phyloP scores from a whole-genome alignment of 2,797 vertebrate species.

The Australoheros facetus region DNA sequence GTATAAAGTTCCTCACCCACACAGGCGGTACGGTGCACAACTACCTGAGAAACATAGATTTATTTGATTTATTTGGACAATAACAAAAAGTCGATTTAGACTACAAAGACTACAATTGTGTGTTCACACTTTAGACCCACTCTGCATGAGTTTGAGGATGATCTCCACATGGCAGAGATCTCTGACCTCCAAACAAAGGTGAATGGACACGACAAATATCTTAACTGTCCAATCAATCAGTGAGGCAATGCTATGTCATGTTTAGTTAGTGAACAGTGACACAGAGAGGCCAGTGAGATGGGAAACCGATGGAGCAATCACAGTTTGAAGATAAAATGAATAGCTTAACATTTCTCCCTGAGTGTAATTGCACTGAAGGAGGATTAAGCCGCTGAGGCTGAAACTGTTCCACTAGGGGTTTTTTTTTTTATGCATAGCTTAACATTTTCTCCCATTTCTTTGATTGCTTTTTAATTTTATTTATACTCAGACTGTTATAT shows the following conservation, averaged over 20 bases:
- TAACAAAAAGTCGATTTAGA: not conserved
- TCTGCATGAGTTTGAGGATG: conserved; percentile 44
- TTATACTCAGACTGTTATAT: not conserved
- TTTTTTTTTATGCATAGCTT: conserved; percentile 22
- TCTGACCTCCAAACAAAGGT: conserved; percentile 69
- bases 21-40: conserved; percentile 42
- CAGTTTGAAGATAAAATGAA: conserved; percentile 9
- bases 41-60: not conserved
- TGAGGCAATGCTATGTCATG: conserved; percentile 23
- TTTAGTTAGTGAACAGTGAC: conserved; percentile 36
- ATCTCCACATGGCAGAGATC: conserved; percentile 52
- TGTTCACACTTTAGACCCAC: conserved; percentile 44
- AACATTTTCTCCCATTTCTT: conserved; percentile 17
- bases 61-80: not conserved
- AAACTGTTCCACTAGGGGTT: not conserved
- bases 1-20: conserved; percentile 49
- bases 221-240: conserved; percentile 44
- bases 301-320: not conserved
- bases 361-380: conserved; percentile 23
- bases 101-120: not conserved
- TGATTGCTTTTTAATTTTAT: not conserved
- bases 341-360: conserved; percentile 49
- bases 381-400: conserved; percentile 14
- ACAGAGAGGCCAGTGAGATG: not conserved
- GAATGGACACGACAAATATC: conserved; percentile 46